A percentile compares a stretch with the other conserved stretches of the same genome.
Conservation (phyloP, 92 coral and sea anemone genomes). For the Hydrozoanthus gracilis region DNA sequence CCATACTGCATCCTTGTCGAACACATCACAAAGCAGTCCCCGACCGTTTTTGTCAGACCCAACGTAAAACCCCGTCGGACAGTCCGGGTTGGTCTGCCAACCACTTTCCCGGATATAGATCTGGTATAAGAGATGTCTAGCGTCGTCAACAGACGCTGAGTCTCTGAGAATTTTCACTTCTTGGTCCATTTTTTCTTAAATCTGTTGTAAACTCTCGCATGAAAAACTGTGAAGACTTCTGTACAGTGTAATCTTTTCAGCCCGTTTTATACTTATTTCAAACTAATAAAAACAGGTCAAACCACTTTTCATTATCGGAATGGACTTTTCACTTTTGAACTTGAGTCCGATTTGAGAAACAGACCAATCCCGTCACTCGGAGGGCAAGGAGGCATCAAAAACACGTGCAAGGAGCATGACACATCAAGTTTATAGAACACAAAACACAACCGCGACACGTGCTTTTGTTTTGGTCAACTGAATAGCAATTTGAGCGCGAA, state of each 20-base stretch:
- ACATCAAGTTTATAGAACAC: constrained; percentile 30
- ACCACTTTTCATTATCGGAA: constrained; percentile 19
- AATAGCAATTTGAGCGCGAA: constrained; percentile 26
- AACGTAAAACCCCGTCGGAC: constrained; percentile 65
- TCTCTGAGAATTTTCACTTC: constrained; percentile 54
- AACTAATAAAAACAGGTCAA: constrained; percentile 16
- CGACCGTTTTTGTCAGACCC: constrained; percentile 47
- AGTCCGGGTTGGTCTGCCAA: constrained; percentile 56
- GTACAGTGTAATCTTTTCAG: too few species aligned
- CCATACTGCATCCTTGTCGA: constrained; percentile 63
- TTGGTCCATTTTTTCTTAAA: constrained; percentile 47
- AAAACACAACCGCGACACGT: constrained; percentile 13
- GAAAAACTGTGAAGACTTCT: neutral
- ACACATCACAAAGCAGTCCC: constrained; percentile 62
- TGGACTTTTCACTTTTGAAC: constrained; percentile 45
- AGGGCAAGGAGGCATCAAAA: neutral
- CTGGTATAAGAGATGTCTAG: constrained; percentile 59
- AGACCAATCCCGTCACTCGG: constrained; percentile 9
- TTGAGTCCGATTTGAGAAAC: neutral
- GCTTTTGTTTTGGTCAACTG: constrained; percentile 28
- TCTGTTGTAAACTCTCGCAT: neutral
- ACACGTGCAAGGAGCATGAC: constrained; percentile 35
- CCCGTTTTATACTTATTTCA: constrained; percentile 7
- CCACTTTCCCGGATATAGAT: constrained; percentile 59
- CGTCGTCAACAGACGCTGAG: constrained; percentile 53